Evolutionary conservation across 2,113 vertebrate genomes (phyloP), one percentile per base, ranked within the genome.

Genomic region (Apteryx mantelli): DNA sequence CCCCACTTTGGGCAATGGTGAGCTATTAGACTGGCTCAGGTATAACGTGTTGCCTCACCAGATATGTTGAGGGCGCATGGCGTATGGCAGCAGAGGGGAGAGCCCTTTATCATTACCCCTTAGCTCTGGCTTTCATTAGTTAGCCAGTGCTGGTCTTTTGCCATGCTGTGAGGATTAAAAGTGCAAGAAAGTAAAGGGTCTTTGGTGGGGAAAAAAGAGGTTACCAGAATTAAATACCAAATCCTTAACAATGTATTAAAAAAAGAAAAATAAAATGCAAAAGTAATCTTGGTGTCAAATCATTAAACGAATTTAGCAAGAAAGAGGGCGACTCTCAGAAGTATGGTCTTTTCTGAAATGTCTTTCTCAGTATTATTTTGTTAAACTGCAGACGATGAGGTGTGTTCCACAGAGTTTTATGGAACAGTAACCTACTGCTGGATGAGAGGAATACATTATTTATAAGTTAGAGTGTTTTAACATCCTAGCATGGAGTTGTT

Each of bases 361-460:
- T 82, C 52, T 96, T 92, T 77, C 78, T 86, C 6, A 2, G 68
- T 82, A 55, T 89, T 92, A 65, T 64, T 96, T 84, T 11, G 18
- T 87, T 78, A 52, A 75, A 70, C 77, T 73, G 61, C 52, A 0
- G 17, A 34, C 80, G 79, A 13, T 46, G 86, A 0, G 0, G 70
- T 77, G 87, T 58, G 11, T 93, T 92, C n/a, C 82, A 86, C 68
- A 61, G 85, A 86, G 88, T 91, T 96, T 95, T 80, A 87, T 84
- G 94, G 94, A 95, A 90, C 93, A 82, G 58, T 96, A 96, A 94
- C 93, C 93, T 82, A 80, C 79, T 68, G 75, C 91, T 96, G 74
- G 82, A 86, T 96, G 93, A 97, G 89, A 58, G 79, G 92, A 95
- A 95, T 96, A 44, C 63, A 94, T 97, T 97, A 97, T 96, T 97